phyloP scores from a whole-genome alignment of 2,113 vertebrate species.

The Phalacrocorax pelagicus region DNA sequence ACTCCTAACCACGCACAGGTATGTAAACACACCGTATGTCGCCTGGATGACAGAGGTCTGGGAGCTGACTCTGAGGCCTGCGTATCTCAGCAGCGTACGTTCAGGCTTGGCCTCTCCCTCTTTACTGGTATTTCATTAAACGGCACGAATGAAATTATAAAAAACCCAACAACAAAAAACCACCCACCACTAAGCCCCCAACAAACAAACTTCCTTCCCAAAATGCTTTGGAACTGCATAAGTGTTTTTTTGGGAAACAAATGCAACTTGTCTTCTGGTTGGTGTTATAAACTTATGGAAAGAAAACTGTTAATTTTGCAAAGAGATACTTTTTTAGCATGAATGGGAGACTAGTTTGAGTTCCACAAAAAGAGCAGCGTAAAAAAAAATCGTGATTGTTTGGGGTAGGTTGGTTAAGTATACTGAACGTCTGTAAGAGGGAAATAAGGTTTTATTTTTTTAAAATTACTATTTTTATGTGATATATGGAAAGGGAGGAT shows the following conservation, averaged over 20 bases:
- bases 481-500: too few species aligned
- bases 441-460: not conserved
- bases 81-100: not conserved
- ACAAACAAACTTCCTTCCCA: not conserved
- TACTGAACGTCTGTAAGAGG: not conserved
- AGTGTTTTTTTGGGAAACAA: not conserved
- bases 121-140: not conserved
- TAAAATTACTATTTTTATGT: not conserved
- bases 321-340: not conserved
- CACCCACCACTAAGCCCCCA: not conserved
- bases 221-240: not conserved
- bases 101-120: not conserved
- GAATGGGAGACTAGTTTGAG: not conserved
- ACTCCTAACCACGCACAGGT: rapidly evolving
- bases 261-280: not conserved
- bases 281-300: not conserved
- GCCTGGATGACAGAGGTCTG: not conserved
- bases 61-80: not conserved
- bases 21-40: not conserved
- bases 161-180: not conserved
- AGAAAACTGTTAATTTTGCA: not conserved
- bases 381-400: not conserved
- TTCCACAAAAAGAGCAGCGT: not conserved
- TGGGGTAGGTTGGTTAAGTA: not conserved
- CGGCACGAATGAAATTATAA: not conserved